Evolutionary conservation across 1,140 invertebrate species (phyloP), one percentile per base, ranked within the genome.

Genomic region (Eurosta solidaginis): DNA sequence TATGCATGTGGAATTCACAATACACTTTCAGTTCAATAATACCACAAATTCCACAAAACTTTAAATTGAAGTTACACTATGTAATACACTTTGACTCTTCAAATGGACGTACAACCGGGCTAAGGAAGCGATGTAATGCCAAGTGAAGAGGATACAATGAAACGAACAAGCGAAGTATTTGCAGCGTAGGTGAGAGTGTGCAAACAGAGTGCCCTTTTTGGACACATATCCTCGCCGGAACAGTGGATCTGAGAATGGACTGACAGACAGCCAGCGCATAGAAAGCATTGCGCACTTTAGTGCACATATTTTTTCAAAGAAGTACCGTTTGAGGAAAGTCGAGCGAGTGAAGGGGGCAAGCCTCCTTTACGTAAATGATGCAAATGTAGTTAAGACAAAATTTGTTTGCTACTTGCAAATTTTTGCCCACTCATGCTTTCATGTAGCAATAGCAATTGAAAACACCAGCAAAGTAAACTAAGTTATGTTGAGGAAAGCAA

Each of bases 31-130:
- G 59, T 68, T 68, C 59, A 68, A 68, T 68, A 68, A 68, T 68
- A 68, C 59, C 59, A 68, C 59, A 68, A 68, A 68, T 68, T 68
- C 59, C 59, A 20, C 59, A 68, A 68, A 68, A 68, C 59, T 68
- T 68, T 68, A 68, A 68, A 68, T 68, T 68, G 59, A 68, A 33
- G 59, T 68, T 68, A 40, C 59, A 68, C 25, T 68, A 33, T 68
- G 59, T 68, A 68, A 68, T 68, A 68, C 59, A 68, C 59, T 68
- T 68, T 68, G 59, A 40, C 59, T 68, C 33, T 68, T 33, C 36
- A 68, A 68, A 40, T 40, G 59, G 33, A 22, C 17, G 59, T 17
- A 68, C 33, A 36, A 33, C 59, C 27, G 54, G 14, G 25, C n/a
- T 12, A 29, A 36, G 27, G 29, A 14, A n/a, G 12, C 29, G 33